A percentile compares a stretch with the other conserved stretches of the same genome.
Evolutionary conservation across 2,797 vertebrate genomes (phyloP).

Genomic region (Spea hammondii): DNA sequence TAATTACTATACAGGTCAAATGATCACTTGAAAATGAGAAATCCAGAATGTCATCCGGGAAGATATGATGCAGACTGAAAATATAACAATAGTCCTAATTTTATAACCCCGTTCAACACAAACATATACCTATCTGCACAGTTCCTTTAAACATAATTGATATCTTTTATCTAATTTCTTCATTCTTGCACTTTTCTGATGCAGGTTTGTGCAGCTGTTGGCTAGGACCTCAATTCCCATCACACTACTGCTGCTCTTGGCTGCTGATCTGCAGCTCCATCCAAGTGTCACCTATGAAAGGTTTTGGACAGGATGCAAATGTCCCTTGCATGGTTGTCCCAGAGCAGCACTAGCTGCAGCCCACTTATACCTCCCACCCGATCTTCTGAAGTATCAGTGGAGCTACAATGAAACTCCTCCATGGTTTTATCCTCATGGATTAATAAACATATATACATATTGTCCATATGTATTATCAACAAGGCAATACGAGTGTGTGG

Average conservation of each 20-base stretch:
- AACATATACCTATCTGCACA: too few species aligned
- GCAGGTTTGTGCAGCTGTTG: constrained; percentile 46
- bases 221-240: constrained; percentile 53
- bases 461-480: too few species aligned
- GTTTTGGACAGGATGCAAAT: constrained; percentile 9
- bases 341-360: background rate
- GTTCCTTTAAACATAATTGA: too few species aligned
- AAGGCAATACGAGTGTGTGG: background rate
- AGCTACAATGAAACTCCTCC: background rate
- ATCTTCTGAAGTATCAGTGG: background rate
- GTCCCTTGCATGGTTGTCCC: background rate
- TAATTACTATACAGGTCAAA: too few species aligned
- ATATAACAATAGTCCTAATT: too few species aligned
- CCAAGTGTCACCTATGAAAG: background rate
- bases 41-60: too few species aligned
- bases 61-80: too few species aligned
- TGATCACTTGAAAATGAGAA: too few species aligned
- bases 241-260: constrained; percentile 41
- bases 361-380: background rate
- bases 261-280: constrained; percentile 35
- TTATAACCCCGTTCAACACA: too few species aligned
- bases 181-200: background rate
- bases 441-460: too few species aligned
- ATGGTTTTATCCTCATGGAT: too few species aligned
- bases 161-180: too few species aligned